Percentiles rank a stretch among this genome's conserved stretches.
phyloP scores from a whole-genome alignment of 2,113 vertebrate genomes.

The Platichthys flesus region DNA sequence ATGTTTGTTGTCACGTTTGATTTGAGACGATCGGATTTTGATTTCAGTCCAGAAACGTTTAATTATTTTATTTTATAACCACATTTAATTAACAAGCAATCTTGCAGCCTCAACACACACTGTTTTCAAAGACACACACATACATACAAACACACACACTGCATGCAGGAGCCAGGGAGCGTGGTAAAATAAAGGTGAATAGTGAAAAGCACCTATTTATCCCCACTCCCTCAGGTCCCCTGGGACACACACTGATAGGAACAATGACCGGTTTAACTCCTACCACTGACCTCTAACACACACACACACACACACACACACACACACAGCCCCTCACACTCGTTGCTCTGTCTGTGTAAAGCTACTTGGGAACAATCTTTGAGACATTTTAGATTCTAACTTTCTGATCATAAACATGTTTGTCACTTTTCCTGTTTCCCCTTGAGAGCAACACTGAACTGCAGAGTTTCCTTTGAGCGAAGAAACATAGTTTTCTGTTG shows the following conservation, averaged over 20 bases:
- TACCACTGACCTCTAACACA: slow-evolving; percentile 42
- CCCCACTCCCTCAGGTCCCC: slow-evolving; percentile 53
- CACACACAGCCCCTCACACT: too few species aligned
- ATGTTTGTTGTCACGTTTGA: not conserved
- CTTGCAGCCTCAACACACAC: not conserved
- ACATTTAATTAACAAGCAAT: not conserved
- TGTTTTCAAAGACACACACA: not conserved
- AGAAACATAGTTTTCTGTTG: too few species aligned
- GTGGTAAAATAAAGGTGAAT: slow-evolving; percentile 63
- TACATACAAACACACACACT: slow-evolving; percentile 10
- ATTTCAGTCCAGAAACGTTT: too few species aligned
- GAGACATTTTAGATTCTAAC: too few species aligned
- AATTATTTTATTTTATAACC: not conserved
- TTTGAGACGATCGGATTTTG: not conserved
- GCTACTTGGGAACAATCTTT: too few species aligned
- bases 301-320: not conserved
- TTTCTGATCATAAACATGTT: too few species aligned
- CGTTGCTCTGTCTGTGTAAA: too few species aligned
- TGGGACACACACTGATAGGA: slow-evolving; percentile 47
- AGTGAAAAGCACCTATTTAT: slow-evolving; percentile 74
- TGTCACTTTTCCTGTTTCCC: too few species aligned
- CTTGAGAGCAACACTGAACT: too few species aligned
- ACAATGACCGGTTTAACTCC: slow-evolving; percentile 70
- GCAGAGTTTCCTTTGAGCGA: too few species aligned
- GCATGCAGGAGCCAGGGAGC: slow-evolving; percentile 32